Conservation (phyloP, 2,797 vertebrate species). For the Sebastes taczanowskii region DNA sequence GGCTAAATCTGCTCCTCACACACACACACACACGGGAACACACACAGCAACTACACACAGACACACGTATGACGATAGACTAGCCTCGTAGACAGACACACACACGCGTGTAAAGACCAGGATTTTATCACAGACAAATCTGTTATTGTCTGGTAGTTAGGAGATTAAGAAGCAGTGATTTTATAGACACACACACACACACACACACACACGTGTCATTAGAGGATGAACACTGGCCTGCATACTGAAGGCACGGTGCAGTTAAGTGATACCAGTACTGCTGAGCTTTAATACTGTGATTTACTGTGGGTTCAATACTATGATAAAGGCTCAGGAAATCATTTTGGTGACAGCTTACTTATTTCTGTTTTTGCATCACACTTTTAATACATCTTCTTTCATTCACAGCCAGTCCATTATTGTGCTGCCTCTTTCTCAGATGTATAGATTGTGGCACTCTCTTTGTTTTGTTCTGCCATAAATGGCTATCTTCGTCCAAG, state of each 20-base stretch:
- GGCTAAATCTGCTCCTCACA: constrained; percentile 70
- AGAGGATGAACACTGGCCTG: constrained; percentile 40
- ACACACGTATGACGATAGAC: constrained; percentile 36
- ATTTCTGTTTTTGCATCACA: not conserved
- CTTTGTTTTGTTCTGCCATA: not conserved
- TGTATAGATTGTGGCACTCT: not conserved
- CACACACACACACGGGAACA: constrained; percentile 32
- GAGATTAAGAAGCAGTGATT: constrained; percentile 69
- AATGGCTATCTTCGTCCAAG: not conserved
- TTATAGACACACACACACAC: constrained; percentile 35
- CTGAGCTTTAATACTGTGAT: constrained; percentile 30
- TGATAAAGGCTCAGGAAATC: constrained; percentile 25
- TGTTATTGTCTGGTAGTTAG: constrained; percentile 75
- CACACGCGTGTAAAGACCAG: constrained; percentile 53
- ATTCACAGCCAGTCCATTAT: not conserved
- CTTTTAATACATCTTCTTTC: not conserved
- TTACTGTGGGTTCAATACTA: constrained; percentile 17
- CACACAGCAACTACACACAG: constrained; percentile 7
- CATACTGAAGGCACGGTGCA: not conserved
- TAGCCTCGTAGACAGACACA: constrained; percentile 42
- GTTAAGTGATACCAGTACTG: constrained; percentile 29
- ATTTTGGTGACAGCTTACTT: constrained; percentile 30
- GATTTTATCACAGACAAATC: constrained; percentile 79
- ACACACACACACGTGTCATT: constrained; percentile 47
- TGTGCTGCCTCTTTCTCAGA: not conserved